These are phyloP conservation scores for Stictonetta naevosa DNA, from an alignment of 2,113 vertebrate species.

Conservation along the genomic window DNA sequence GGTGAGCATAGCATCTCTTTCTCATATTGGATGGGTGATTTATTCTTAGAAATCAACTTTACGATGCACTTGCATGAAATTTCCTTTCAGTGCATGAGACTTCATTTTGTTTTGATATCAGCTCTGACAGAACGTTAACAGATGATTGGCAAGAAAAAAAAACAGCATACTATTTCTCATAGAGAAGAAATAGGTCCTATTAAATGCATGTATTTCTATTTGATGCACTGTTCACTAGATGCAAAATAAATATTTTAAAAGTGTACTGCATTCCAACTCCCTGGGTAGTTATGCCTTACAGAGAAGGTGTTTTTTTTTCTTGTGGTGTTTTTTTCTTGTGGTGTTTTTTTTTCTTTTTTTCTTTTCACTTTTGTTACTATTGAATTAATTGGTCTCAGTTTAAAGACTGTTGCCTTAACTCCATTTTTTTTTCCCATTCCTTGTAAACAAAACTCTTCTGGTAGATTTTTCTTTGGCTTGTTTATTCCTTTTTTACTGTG, in stretches of 20 bases:
- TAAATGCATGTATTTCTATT: constrained; percentile 33
- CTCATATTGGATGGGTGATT: background rate
- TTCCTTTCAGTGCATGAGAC: background rate
- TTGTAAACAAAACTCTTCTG: background rate
- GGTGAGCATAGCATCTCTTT: background rate
- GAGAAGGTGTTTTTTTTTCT: background rate
- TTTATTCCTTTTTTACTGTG: constrained; percentile 8
- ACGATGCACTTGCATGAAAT: background rate
- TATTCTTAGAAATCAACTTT: background rate
- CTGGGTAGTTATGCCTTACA: background rate
- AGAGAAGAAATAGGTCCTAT: constrained; percentile 13
- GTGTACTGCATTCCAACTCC: constrained; percentile 5
- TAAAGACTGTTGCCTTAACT: constrained; percentile 26
- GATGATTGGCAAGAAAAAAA: constrained; percentile 41
- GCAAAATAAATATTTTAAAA: constrained; percentile 60
- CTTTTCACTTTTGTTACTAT: background rate
- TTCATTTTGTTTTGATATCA: constrained; percentile 37
- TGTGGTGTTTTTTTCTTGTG: no score
- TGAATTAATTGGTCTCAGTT: constrained; percentile 12
- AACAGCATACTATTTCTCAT: background rate
- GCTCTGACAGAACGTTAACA: constrained; percentile 55
- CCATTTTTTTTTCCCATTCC: background rate
- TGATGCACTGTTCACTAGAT: constrained; percentile 27
- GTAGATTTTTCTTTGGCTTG: constrained; percentile 5
- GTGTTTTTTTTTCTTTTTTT: background rate